These are phyloP conservation scores for Platynereis dumerilii DNA, from an alignment of 2,888 invertebrate genomes.

Conservation along the genomic window DNA sequence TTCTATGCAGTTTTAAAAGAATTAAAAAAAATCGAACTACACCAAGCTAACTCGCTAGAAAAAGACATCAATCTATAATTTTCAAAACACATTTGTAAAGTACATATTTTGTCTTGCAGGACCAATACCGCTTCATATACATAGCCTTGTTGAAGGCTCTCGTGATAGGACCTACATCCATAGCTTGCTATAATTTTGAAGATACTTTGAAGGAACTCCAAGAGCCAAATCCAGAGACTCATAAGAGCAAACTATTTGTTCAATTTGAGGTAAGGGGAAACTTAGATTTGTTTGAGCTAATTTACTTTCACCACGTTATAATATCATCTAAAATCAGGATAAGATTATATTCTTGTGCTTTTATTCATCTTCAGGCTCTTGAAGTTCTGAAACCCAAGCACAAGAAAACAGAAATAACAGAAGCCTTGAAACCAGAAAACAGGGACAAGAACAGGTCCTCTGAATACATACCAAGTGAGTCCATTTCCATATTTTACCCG, in stretches of 20 bases:
- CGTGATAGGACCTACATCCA: background rate
- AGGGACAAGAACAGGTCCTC: background rate
- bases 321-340: no score
- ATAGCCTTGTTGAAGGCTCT: background rate
- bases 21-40: no score
- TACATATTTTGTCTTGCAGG: background rate
- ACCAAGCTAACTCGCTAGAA: no score
- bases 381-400: background rate
- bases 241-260: background rate
- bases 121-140: slow-evolving; percentile 3
- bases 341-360: no score
- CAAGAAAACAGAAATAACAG: background rate
- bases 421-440: background rate
- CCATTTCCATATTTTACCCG: no score
- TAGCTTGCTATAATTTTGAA: slow-evolving; percentile 5
- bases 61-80: no score
- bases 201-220: background rate
- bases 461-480: background rate
- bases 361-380: background rate
- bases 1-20: no score
- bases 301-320: no score
- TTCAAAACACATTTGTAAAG: no score
- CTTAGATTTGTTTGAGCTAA: no score
- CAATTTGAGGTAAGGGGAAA: slow-evolving; percentile 5
- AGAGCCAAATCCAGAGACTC: slow-evolving; percentile 1